Percentiles rank a stretch among this genome's conserved stretches.
These are phyloP conservation scores for Ictalurus furcatus DNA, from an alignment of 2,113 vertebrate species.

Conservation along the genomic window DNA sequence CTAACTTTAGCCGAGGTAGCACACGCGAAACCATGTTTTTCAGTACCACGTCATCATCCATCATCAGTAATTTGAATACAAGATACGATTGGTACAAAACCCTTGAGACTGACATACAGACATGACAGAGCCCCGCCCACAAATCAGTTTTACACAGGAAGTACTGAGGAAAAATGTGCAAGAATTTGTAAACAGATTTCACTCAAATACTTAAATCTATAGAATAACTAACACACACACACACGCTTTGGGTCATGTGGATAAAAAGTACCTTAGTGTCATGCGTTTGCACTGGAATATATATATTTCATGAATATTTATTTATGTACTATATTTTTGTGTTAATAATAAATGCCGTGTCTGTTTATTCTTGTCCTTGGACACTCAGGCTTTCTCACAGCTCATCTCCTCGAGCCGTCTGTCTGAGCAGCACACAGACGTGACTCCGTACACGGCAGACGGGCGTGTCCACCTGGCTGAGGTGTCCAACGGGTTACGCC, in stretches of 20 bases:
- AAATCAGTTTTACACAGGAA: not conserved
- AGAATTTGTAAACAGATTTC: not conserved
- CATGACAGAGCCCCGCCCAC: not conserved
- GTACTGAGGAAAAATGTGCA: not conserved
- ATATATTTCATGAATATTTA: no score
- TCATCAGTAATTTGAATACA: not conserved
- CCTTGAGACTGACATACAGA: not conserved
- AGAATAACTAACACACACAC: no score
- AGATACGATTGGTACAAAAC: not conserved
- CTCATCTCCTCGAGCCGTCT: slow-evolving; percentile 74
- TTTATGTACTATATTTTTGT: not conserved
- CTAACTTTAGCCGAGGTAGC: not conserved
- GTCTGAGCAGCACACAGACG: slow-evolving; percentile 72
- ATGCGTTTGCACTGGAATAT: no score
- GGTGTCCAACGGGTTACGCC: slow-evolving; percentile 75
- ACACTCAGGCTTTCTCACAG: slow-evolving; percentile 78
- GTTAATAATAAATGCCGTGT: not conserved
- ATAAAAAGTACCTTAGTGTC: no score
- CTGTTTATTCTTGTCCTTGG: not conserved
- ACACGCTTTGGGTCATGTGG: not conserved
- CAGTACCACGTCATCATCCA: not conserved
- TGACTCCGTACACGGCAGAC: slow-evolving; percentile 76
- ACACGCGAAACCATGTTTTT: not conserved
- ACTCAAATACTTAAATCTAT: no score
- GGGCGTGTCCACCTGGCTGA: slow-evolving; percentile 74